Evolutionary conservation across 1,140 invertebrate genomes (phyloP).

Genomic region (Leptopilina boulardi): DNA sequence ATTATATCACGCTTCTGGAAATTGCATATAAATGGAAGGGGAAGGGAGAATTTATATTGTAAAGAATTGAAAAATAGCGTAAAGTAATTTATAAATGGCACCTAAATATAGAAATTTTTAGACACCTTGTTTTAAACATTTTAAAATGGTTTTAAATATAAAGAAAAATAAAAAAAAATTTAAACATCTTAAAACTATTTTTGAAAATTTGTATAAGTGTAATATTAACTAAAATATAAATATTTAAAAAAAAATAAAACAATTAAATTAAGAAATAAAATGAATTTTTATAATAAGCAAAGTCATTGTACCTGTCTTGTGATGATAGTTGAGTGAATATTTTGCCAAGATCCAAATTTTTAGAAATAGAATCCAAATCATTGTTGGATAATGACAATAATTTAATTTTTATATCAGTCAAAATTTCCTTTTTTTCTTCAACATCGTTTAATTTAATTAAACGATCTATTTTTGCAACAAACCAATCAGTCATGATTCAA

Average conservation of each 20-base stretch:
- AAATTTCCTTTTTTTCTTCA: constrained; percentile 55
- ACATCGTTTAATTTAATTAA: constrained; percentile 55
- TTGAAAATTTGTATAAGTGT: no score
- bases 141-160: no score
- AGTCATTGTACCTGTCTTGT: constrained; percentile 65
- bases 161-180: no score
- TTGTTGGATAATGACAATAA: constrained; percentile 49
- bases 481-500: constrained; percentile 63
- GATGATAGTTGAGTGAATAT: constrained; percentile 69
- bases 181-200: no score
- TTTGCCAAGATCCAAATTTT: constrained; percentile 57
- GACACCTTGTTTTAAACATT: no score
- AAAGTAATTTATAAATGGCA: no score
- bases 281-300: constrained; percentile 3
- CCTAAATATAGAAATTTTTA: no score
- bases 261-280: neutral
- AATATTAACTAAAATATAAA: no score
- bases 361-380: constrained; percentile 59
- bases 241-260: constrained; percentile 18
- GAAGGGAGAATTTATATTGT: no score
- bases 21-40: no score
- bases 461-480: constrained; percentile 54
- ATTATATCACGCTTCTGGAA: no score
- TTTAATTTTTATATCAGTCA: constrained; percentile 67
- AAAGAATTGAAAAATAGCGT: no score